These are phyloP conservation scores for Drosophila histrio DNA, from an alignment of 2,888 invertebrate genomes.

Conservation along the genomic window DNA sequence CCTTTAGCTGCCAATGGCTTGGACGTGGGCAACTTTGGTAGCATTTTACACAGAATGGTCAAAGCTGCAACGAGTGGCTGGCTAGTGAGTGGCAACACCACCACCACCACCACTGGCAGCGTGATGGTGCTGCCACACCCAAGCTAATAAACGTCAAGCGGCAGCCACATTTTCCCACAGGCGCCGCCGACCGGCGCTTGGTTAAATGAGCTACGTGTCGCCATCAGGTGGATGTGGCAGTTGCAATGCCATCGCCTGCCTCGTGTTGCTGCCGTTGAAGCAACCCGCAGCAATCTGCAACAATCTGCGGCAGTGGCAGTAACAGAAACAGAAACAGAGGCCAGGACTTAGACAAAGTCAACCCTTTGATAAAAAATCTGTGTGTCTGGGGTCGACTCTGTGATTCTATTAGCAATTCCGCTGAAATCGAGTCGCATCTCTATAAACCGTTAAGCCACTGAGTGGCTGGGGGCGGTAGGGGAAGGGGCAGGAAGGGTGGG, in stretches of 20 bases:
- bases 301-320: constrained; percentile 28
- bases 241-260: neutral
- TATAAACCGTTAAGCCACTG: constrained; percentile 62
- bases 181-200: constrained; percentile 65
- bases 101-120: neutral
- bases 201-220: constrained; percentile 72
- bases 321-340: constrained; percentile 10
- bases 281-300: constrained; percentile 17
- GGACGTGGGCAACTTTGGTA: neutral
- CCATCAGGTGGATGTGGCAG: constrained; percentile 65
- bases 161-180: constrained; percentile 53
- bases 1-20: neutral
- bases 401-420: constrained; percentile 76
- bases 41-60: constrained; percentile 20
- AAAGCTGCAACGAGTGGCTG: constrained; percentile 2
- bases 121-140: too few relatives aligned
- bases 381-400: constrained; percentile 34
- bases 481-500: neutral
- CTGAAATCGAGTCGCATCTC: constrained; percentile 70
- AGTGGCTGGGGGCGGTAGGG: neutral
- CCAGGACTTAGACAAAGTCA: constrained; percentile 70
- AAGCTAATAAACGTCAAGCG: constrained; percentile 17
- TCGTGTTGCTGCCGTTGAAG: neutral
- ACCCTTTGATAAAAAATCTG: constrained; percentile 62
- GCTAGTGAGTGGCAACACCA: neutral